phyloP scores from a whole-genome alignment of 2,888 invertebrate species.

The Leptothorax acervorum region DNA sequence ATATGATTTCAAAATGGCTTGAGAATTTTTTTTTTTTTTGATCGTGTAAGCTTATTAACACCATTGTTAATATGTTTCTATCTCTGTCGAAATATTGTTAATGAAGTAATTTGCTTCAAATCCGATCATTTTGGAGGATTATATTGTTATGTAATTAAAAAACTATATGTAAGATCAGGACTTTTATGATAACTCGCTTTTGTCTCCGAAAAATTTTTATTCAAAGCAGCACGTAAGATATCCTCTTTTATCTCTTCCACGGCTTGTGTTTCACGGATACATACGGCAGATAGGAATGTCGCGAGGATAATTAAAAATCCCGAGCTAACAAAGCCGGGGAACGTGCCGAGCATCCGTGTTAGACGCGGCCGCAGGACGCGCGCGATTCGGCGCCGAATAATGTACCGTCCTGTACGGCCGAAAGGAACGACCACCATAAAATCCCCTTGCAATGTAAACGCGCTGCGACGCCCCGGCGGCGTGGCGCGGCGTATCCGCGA shows the following conservation, averaged over 20 bases:
- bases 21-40: neutral
- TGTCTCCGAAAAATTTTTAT: slow-evolving; percentile 23
- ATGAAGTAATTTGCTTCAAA: neutral
- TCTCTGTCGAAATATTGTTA: neutral
- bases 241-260: slow-evolving; percentile 48
- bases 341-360: slow-evolving; percentile 64
- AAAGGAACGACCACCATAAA: slow-evolving; percentile 59
- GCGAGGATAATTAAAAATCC: slow-evolving; percentile 70
- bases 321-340: slow-evolving; percentile 65
- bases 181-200: neutral
- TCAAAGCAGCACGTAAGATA: slow-evolving; percentile 39
- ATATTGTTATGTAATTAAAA: neutral
- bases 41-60: neutral
- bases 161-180: neutral
- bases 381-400: slow-evolving; percentile 65
- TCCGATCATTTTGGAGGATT: neutral
- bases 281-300: slow-evolving; percentile 39
- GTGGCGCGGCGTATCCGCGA: slow-evolving; percentile 55
- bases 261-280: slow-evolving; percentile 42
- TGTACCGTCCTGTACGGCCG: slow-evolving; percentile 23
- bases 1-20: neutral
- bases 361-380: slow-evolving; percentile 2
- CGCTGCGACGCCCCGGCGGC: neutral
- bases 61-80: neutral
- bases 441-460: slow-evolving; percentile 63